Base-by-base conservation (phyloP, 2,113 vertebrate genomes). In the Brachyhypopomus occidentalis region DNA sequence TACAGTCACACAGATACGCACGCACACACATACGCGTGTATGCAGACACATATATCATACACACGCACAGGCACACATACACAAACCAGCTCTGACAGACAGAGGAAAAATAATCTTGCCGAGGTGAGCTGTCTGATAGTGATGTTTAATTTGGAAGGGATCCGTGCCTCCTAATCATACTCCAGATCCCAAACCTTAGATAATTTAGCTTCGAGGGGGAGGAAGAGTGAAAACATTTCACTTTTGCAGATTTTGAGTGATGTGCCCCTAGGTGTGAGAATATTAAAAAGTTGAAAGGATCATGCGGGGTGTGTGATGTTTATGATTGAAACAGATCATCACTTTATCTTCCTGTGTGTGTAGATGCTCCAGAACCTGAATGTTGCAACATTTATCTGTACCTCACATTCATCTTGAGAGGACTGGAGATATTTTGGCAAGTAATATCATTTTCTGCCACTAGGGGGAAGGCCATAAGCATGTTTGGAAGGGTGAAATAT, bases 401-500 rank as follows among this genome's bases (percentile, higher is more conserved):
- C 19, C 8, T 60, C 23, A 70, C 1, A 16, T 52, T 52, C 45
- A 52, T 14, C 17, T 41, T 52, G 5, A 30, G 17, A 30, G 19
- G 34, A 52, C 20, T 22, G 66, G 23, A 67, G 6, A 0, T 2
- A 1, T 22, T 38, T 70, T 27, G 27, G 23, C 2, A 36, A 11
- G 84, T 76, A 87, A 79, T 90, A 70, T 83, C 5, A 17, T 5
- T 72, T 87, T 75, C 75, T 77, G 84, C 91, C 92, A 92, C 91
- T 87, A 92, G 92, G 84, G 89, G 92, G 92, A 87, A 92, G 90
- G 84, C 88, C 88, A 84, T 88, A 88, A 86, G 88, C 91, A 88
- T 62, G 38, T 76, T 79, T 85, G 72, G 30, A 45, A 30, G 1
- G 20, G 38, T 77, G 25, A 77, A 77, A 27, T n/a, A 25, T 12